phyloP scores from a whole-genome alignment of 1,140 invertebrate species.

The Archivesica marissinica region DNA sequence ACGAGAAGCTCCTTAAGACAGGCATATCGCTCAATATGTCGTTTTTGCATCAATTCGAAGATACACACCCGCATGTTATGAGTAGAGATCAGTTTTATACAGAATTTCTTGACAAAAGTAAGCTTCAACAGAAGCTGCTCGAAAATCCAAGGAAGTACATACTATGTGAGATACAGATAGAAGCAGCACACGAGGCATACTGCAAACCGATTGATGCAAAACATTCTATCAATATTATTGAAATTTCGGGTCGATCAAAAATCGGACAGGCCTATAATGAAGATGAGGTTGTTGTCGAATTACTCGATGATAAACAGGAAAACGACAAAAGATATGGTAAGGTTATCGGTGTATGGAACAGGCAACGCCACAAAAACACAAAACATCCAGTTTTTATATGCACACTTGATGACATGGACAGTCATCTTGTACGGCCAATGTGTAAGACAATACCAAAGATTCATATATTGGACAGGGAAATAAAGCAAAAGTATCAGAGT shows the following conservation, averaged over 20 bases:
- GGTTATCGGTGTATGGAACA: slow-evolving; percentile 71
- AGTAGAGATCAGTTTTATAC: slow-evolving; percentile 21
- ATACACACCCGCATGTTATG: background rate
- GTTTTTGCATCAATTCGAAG: slow-evolving; percentile 35
- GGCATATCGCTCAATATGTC: slow-evolving; percentile 21
- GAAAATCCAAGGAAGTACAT: slow-evolving; percentile 66
- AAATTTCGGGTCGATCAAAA: slow-evolving; percentile 75
- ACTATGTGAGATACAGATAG: slow-evolving; percentile 67
- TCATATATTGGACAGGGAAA: slow-evolving; percentile 59
- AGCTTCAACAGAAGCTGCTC: slow-evolving; percentile 11
- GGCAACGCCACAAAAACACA: slow-evolving; percentile 49
- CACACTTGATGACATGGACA: slow-evolving; percentile 69
- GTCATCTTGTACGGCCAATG: slow-evolving; percentile 76
- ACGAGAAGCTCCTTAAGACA: slow-evolving; percentile 15
- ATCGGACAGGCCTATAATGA: slow-evolving; percentile 75
- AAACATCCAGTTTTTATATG: slow-evolving; percentile 76
- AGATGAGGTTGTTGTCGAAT: slow-evolving; percentile 79
- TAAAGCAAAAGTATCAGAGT: slow-evolving; percentile 38
- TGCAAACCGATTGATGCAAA: slow-evolving; percentile 62
- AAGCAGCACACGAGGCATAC: slow-evolving; percentile 65
- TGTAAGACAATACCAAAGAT: slow-evolving; percentile 79
- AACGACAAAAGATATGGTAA: slow-evolving; percentile 65
- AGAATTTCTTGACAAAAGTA: slow-evolving; percentile 10
- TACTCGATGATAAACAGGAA: slow-evolving; percentile 61
- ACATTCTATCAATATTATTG: slow-evolving; percentile 64